Conservation (phyloP, 1,140 invertebrate genomes). For the Ceratoteleas bidentatus region DNA sequence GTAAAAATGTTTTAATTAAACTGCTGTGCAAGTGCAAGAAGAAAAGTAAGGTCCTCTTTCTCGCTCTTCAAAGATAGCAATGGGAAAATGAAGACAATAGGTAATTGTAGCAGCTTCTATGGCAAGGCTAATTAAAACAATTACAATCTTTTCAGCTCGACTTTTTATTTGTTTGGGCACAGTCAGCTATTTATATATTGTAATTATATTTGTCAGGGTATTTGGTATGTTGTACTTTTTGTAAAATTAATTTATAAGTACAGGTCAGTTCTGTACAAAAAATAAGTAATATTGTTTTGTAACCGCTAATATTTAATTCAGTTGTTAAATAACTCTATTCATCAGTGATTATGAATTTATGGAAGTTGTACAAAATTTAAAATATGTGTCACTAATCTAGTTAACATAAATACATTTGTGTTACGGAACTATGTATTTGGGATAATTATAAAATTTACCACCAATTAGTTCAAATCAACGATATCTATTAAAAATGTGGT, state of each 20-base stretch:
- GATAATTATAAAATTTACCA: too few relatives aligned
- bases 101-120: slow-evolving; percentile 28
- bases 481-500: too few relatives aligned
- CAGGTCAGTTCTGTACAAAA: too few relatives aligned
- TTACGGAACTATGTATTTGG: too few relatives aligned
- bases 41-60: slow-evolving; percentile 21
- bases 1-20: slow-evolving; percentile 12
- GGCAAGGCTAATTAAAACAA: slow-evolving; percentile 19
- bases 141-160: slow-evolving; percentile 13
- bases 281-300: too few relatives aligned
- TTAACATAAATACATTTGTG: too few relatives aligned
- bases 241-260: neutral
- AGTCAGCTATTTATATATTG: slow-evolving; percentile 7
- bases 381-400: too few relatives aligned
- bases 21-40: neutral
- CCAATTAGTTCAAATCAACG: too few relatives aligned
- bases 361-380: too few relatives aligned
- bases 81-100: slow-evolving; percentile 50
- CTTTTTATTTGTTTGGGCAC: slow-evolving; percentile 14
- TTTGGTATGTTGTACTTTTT: neutral
- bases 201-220: slow-evolving; percentile 1
- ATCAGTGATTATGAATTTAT: too few relatives aligned
- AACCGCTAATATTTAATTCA: too few relatives aligned
- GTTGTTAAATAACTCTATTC: too few relatives aligned
- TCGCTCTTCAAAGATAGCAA: slow-evolving; percentile 30